Percentiles rank a stretch among this genome's conserved stretches.
Conservation (phyloP, 2,888 invertebrate species). For the Drosophila diplacantha region DNA sequence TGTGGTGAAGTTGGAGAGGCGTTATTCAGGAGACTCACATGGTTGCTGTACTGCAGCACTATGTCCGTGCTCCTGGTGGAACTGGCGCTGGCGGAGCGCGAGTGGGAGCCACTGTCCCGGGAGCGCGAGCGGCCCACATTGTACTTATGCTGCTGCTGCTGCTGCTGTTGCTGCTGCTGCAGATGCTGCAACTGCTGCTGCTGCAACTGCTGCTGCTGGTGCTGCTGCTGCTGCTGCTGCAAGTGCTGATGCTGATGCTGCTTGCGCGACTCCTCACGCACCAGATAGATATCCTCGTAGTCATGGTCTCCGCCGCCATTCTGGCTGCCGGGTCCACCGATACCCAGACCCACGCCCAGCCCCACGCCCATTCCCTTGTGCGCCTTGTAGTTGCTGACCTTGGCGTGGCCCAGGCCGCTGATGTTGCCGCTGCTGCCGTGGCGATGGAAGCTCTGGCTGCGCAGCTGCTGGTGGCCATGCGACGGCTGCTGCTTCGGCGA, state of each 20-base stretch:
- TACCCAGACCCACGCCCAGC: not conserved
- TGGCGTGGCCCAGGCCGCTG: slow-evolving; percentile 24
- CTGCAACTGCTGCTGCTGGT: slow-evolving; percentile 38
- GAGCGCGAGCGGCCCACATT: slow-evolving; percentile 80
- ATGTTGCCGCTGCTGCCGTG: slow-evolving; percentile 48
- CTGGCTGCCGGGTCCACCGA: slow-evolving; percentile 34
- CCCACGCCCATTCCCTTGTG: slow-evolving; percentile 29
- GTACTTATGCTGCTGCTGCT: slow-evolving; percentile 66
- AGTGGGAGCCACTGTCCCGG: slow-evolving; percentile 86
- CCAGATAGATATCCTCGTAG: slow-evolving; percentile 89
- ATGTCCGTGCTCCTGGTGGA: slow-evolving; percentile 78
- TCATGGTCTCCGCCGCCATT: slow-evolving; percentile 82
- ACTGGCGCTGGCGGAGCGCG: slow-evolving; percentile 83
- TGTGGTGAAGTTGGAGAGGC: fast-evolving
- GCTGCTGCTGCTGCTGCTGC: slow-evolving; percentile 30
- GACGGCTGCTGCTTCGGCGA: slow-evolving; percentile 60
- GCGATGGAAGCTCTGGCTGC: slow-evolving; percentile 59
- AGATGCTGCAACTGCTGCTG: slow-evolving; percentile 45
- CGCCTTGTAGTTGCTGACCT: slow-evolving; percentile 30
- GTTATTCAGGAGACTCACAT: slow-evolving; percentile 36
- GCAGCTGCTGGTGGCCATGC: slow-evolving; percentile 50
- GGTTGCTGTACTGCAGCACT: slow-evolving; percentile 76
- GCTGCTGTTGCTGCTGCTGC: slow-evolving; percentile 54
- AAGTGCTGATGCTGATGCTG: slow-evolving; percentile 58
- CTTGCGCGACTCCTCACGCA: slow-evolving; percentile 81